Percentiles rank a stretch among this genome's conserved stretches.
Conservation (phyloP, 2,113 vertebrate species). For the Thomomys bottae region DNA sequence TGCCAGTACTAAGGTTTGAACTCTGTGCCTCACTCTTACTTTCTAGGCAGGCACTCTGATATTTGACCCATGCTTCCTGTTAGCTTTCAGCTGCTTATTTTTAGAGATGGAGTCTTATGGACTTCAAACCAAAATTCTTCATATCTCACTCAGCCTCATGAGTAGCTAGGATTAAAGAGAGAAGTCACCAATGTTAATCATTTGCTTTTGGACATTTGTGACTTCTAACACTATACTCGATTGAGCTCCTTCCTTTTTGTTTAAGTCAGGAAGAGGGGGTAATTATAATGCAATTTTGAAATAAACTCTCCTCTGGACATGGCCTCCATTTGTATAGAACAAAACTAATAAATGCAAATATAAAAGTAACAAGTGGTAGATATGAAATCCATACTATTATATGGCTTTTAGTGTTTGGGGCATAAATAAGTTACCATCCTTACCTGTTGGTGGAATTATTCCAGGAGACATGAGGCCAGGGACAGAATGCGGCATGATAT, state of each 20-base stretch:
- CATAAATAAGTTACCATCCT: conserved; percentile 25
- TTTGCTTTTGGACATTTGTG: background rate
- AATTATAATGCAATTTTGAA: background rate
- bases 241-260: conserved; percentile 29
- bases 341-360: background rate
- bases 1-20: no score
- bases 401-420: conserved; percentile 31
- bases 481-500: conserved; percentile 99
- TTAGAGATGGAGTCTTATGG: no score
- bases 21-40: no score
- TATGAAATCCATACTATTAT: background rate
- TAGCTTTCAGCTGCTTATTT: no score
- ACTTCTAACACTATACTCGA: background rate
- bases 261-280: conserved; percentile 4
- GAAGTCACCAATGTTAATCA: background rate
- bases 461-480: conserved; percentile 99
- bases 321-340: conserved; percentile 3
- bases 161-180: no score
- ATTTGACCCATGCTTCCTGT: no score
- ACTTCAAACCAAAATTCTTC: no score
- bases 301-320: background rate
- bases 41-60: no score
- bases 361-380: background rate
- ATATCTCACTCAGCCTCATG: no score
- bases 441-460: conserved; percentile 99